A percentile compares a stretch with the other conserved stretches of the same genome.
phyloP scores from a whole-genome alignment of 2,113 vertebrate genomes.

The Mohoua ochrocephala region DNA sequence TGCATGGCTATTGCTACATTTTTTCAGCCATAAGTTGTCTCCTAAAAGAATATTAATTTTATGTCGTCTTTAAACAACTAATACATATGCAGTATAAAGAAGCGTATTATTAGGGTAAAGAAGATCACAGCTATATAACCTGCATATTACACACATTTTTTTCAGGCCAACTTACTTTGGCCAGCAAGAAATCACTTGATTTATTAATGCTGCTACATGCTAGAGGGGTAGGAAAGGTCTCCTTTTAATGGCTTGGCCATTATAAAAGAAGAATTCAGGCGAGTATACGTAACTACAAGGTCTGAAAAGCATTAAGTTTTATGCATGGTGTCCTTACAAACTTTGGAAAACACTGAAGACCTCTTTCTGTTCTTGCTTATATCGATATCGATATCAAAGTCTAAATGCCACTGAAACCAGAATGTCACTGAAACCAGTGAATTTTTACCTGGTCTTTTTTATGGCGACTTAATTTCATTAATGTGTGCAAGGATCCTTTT shows the following conservation, averaged over 20 bases:
- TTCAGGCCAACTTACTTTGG: neutral
- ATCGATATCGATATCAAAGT: neutral
- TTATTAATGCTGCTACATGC: conserved; percentile 27
- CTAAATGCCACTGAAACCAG: neutral
- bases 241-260: conserved; percentile 63
- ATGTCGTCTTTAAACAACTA: neutral
- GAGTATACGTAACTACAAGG: neutral
- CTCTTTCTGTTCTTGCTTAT: neutral
- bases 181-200: conserved; percentile 16
- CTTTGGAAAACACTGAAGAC: neutral
- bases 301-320: conserved; percentile 44
- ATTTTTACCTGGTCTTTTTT: neutral
- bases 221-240: conserved; percentile 37
- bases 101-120: neutral
- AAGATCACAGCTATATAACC: neutral
- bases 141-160: neutral
- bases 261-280: conserved; percentile 45
- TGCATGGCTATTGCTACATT: conserved; percentile 32
- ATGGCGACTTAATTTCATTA: neutral
- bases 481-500: neutral
- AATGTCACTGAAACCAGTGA: neutral
- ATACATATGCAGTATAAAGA: neutral
- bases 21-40: conserved; percentile 32
- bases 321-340: conserved; percentile 44
- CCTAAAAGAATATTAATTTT: neutral